Percentiles rank a stretch among this genome's conserved stretches.
Conservation (phyloP, 1,140 invertebrate species). For the Euwallacea fornicatus region DNA sequence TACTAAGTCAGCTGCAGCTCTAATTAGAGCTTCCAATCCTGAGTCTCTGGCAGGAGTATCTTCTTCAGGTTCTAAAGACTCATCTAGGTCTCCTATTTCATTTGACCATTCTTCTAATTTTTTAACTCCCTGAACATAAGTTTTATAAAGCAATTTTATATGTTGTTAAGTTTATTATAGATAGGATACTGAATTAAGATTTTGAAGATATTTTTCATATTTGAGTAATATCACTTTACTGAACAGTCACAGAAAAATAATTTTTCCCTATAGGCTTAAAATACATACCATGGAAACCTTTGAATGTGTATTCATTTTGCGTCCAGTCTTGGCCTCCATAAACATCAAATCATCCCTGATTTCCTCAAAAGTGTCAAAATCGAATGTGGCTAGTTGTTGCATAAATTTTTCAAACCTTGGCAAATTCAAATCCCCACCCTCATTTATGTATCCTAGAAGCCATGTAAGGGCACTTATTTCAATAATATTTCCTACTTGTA, state of each 20-base stretch:
- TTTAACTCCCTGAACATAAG: not conserved
- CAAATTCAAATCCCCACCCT: slow-evolving; percentile 83
- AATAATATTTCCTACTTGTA: not conserved
- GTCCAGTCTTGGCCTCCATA: slow-evolving; percentile 75
- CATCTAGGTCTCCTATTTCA: slow-evolving; percentile 31
- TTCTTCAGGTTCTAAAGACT: slow-evolving; percentile 39
- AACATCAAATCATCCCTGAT: slow-evolving; percentile 83
- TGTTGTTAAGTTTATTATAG: too few species aligned
- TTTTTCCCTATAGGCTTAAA: not conserved
- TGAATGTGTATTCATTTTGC: slow-evolving; percentile 42
- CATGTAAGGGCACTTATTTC: not conserved
- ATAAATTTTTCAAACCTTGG: slow-evolving; percentile 85
- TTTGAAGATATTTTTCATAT: not conserved
- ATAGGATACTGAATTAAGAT: not conserved
- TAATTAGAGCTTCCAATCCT: slow-evolving; percentile 63
- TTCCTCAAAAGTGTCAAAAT: slow-evolving; percentile 84
- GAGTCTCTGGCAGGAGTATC: slow-evolving; percentile 37
- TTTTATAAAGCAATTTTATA: too few species aligned
- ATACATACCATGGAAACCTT: slow-evolving; percentile 30
- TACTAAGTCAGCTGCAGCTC: slow-evolving; percentile 63
- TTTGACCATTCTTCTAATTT: slow-evolving; percentile 38
- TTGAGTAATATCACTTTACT: not conserved
- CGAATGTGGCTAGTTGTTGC: slow-evolving; percentile 73
- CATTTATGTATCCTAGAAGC: slow-evolving; percentile 86
- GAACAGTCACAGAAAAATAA: not conserved